Evolutionary conservation across 2,113 vertebrate species (phyloP), one percentile per base, ranked within the genome.

Genomic region (Ancistrus triradiatus): DNA sequence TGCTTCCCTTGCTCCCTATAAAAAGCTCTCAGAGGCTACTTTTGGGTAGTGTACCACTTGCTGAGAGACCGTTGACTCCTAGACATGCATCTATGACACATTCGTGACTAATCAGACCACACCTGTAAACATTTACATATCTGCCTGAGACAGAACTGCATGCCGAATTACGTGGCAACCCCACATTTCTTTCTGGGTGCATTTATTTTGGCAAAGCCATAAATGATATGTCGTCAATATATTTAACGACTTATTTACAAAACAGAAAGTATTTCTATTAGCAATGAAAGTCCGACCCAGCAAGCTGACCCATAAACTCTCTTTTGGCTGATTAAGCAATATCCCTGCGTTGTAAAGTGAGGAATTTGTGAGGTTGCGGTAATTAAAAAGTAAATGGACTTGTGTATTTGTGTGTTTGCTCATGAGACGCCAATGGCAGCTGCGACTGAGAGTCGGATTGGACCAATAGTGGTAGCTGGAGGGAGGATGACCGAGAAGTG

Each of bases 391-490:
- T 56, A 65, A 56, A 65, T 56, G 24, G 42, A 55, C 46, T 25
- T 62, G 59, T 62, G 59, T 55, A 31, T 38, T 49, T 38, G 62
- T 64, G 40, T 64, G 62, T 64, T 65, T 56, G 42, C 33, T 56
- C 35, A 65, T 1, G 51, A 56, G 42, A 43, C 19, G 51, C 51
- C 63, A 57, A 51, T 1, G 2, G 42, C 19, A 14, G 14, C 11
- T 13, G 15, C 14, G n/a, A 4, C 11, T 24, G 15, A 28, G 31
- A 28, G 0, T 11, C 21, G 13, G 38, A 42, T 14, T 42, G 22
- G 53, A 9, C 18, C 2, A 19, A 3, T 17, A 13, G 52, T 22
- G 52, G 19, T 14, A 10, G 18, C 6, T n/a, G 15, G 49, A 31
- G 49, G 13, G 49, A 9, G 27, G 14, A 9, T 25, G 48, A 50